Evolutionary conservation across 2,113 vertebrate genomes (phyloP), one percentile per base, ranked within the genome.

Genomic region (Empidonax alnorum): DNA sequence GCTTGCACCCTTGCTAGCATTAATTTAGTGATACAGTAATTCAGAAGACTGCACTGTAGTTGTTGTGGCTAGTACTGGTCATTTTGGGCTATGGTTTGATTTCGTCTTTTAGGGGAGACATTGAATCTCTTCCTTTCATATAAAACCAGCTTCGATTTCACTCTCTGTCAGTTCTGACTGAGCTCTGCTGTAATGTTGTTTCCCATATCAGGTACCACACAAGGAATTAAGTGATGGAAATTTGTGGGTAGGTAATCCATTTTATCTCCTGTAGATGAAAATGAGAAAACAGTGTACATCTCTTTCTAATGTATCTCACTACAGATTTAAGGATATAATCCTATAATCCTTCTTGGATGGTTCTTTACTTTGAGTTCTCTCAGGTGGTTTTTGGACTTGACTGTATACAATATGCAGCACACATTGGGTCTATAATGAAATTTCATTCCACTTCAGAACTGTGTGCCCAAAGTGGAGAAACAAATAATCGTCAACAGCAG

Each of bases 271-370:
- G 44, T 72, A 84, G 61, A 72, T 92, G 79, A 89, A 92, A 97
- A 94, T 74, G 72, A 92, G 53, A 84, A 94, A 95, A 72, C 5
- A 12, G 42, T 56, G n/a, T 83, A 75, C 52, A n/a, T 86, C 61
- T 71, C 47, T 87, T 89, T 88, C 28, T 84, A 86, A 75, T 75
- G 52, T 41, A 89, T 89, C 83, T 88, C 6, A 1, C 69, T 72
- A 72, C 44, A 46, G 72, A 68, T 96, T 94, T 90, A 89, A 90
- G 79, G 67, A 49, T 71, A 81, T 90, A 90, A 95, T 95, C 93
- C 72, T 56, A 28, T 93, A 87, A 94, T 89, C 79, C 61, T 69
- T 73, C 63, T 84, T 95, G 85, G 41, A 84, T 79, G 15, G 23
- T 72, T 78, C 65, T 81, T 93, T 67, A 71, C 67, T 77, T 94